Evolutionary conservation across 64 coral and sea anemone species (phyloP).

Genomic region (Montipora foliosa): DNA sequence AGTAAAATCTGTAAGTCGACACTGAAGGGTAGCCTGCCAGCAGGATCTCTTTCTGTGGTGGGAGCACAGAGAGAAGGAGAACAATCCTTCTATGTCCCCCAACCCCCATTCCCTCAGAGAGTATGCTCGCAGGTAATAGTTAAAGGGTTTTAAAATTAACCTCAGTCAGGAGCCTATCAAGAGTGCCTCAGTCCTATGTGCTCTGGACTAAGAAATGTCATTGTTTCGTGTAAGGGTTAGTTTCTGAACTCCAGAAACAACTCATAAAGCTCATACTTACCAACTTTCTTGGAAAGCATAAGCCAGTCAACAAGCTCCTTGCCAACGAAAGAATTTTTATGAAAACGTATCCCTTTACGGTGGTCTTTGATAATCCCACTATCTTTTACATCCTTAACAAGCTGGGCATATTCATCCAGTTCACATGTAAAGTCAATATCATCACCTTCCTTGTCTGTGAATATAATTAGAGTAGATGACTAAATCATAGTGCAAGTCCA

Average conservation of each 20-base stretch:
- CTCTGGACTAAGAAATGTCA: too few species aligned
- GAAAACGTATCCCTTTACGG: slow-evolving; percentile 60
- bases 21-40: too few species aligned
- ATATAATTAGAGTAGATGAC: background rate
- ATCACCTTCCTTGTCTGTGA: slow-evolving; percentile 27
- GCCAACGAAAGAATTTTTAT: slow-evolving; percentile 90
- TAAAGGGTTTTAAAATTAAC: too few species aligned
- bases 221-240: too few species aligned
- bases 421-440: slow-evolving; percentile 88
- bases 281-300: slow-evolving; percentile 66
- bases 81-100: too few species aligned
- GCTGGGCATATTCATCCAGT: slow-evolving; percentile 91
- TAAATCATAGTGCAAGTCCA: background rate
- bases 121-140: too few species aligned
- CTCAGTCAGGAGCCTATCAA: too few species aligned
- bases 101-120: too few species aligned
- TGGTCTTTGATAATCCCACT: slow-evolving; percentile 91
- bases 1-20: too few species aligned
- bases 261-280: slow-evolving; percentile 15
- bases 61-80: too few species aligned
- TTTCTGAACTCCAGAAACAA: background rate
- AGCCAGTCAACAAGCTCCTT: slow-evolving; percentile 95
- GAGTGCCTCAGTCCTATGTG: too few species aligned
- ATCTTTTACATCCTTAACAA: slow-evolving; percentile 87
- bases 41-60: too few species aligned